Percentiles rank a stretch among this genome's conserved stretches.
Evolutionary conservation across 2,797 vertebrate species (phyloP).

Genomic region (Acanthopagrus latus): DNA sequence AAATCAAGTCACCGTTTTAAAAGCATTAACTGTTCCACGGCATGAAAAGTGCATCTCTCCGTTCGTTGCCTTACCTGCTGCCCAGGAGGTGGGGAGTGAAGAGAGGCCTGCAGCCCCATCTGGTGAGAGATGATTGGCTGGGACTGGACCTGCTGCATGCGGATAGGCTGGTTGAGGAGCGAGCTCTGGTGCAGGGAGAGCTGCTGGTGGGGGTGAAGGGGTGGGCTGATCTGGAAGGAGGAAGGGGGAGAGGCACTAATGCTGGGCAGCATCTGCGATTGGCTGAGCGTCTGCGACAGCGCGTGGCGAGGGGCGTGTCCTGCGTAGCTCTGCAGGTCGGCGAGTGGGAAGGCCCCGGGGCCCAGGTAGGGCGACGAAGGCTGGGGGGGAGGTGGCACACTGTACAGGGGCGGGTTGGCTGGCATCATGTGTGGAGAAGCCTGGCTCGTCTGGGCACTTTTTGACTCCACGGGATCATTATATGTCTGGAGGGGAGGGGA

Average conservation of each 20-base stretch:
- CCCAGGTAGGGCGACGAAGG: conserved; percentile 92
- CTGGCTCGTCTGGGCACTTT: conserved; percentile 89
- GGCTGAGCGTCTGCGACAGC: conserved; percentile 91
- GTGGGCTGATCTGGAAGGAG: conserved; percentile 96
- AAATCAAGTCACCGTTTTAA: not conserved
- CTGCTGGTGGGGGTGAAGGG: conserved; percentile 93
- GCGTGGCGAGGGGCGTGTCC: conserved; percentile 89
- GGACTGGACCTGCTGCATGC: conserved; percentile 96
- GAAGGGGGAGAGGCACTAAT: conserved; percentile 96
- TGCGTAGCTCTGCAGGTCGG: conserved; percentile 95
- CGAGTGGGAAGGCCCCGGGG: conserved; percentile 91
- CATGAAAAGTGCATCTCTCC: not conserved
- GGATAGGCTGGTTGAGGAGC: conserved; percentile 94
- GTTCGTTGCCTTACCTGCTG: conserved; percentile 89
- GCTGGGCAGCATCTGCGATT: conserved; percentile 95
- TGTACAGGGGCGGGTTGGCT: conserved; percentile 93
- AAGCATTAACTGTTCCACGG: not conserved
- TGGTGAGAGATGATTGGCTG: conserved; percentile 95
- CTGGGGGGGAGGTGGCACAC: conserved; percentile 89
- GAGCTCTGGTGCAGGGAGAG: conserved; percentile 95
- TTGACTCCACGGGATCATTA: conserved; percentile 91
- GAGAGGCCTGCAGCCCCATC: conserved; percentile 97
- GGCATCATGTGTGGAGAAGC: conserved; percentile 93
- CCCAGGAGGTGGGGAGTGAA: conserved; percentile 94
- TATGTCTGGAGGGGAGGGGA: conserved; percentile 86